Evolutionary conservation across 2,797 vertebrate species (phyloP).

Genomic region (Danio jaintianensis): DNA sequence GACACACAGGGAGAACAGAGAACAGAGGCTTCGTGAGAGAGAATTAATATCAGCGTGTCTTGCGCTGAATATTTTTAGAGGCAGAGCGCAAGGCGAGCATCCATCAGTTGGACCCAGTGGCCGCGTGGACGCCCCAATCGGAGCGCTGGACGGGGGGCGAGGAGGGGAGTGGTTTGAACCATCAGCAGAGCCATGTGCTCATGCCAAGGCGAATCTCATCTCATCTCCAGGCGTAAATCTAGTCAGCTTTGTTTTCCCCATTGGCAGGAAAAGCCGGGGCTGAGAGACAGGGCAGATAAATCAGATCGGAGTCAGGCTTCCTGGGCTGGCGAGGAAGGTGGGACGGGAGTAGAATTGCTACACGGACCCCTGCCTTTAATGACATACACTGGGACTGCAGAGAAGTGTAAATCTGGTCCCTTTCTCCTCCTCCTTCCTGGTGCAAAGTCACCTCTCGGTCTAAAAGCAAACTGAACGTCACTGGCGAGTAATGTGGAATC

Average conservation of each 20-base stretch:
- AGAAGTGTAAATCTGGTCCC: slow-evolving; percentile 35
- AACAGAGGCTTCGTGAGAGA: slow-evolving; percentile 50
- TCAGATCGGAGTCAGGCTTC: slow-evolving; percentile 63
- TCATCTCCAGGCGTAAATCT: slow-evolving; percentile 74
- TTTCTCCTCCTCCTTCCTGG: slow-evolving; percentile 12
- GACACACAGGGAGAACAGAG: slow-evolving; percentile 32
- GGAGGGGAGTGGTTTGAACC: slow-evolving; percentile 54
- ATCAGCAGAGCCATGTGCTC: slow-evolving; percentile 68
- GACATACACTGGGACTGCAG: slow-evolving; percentile 74
- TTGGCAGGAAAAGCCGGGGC: slow-evolving; percentile 73
- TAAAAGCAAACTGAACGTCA: slow-evolving; percentile 19
- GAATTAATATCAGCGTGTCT: slow-evolving; percentile 61
- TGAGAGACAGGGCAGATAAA: slow-evolving; percentile 79
- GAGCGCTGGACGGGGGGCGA: slow-evolving; percentile 28
- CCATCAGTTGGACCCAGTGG: slow-evolving; percentile 50
- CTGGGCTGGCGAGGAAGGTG: slow-evolving; percentile 11
- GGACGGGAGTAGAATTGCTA: slow-evolving; percentile 65
- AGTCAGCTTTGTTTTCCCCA: slow-evolving; percentile 66
- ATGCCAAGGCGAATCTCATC: slow-evolving; percentile 77
- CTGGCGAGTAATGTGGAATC: slow-evolving; percentile 9
- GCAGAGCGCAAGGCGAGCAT: slow-evolving; percentile 47
- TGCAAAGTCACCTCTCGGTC: slow-evolving; percentile 31
- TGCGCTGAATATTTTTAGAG: slow-evolving; percentile 69
- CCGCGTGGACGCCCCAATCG: neutral
- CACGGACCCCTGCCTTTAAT: slow-evolving; percentile 75